A percentile compares a stretch with the other conserved stretches of the same genome.
phyloP scores from a whole-genome alignment of 2,888 invertebrate genomes.

The Cephus sareptanus region DNA sequence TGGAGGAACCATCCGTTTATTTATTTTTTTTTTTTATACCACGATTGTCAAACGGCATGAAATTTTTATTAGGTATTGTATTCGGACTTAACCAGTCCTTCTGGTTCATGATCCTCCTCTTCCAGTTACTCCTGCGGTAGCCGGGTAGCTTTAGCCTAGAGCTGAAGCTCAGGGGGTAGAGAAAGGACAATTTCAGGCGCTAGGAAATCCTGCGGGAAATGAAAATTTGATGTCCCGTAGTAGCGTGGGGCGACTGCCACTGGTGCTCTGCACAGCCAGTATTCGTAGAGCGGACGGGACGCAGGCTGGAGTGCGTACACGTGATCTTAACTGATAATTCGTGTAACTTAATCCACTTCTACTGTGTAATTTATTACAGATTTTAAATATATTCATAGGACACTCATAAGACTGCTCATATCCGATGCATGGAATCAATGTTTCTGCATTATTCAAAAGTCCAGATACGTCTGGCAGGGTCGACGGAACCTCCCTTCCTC shows the following conservation, averaged over 20 bases:
- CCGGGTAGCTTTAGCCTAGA: not conserved
- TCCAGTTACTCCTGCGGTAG: not conserved
- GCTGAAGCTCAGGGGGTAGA: not conserved
- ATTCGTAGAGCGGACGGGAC: too few species aligned
- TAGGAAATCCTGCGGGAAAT: not conserved
- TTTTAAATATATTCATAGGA: not conserved
- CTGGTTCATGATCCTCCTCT: not conserved
- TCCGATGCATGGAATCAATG: slow-evolving; percentile 49
- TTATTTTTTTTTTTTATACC: not conserved
- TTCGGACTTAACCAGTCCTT: not conserved
- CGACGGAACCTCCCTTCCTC: not conserved
- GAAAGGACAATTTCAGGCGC: not conserved
- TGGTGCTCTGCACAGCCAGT: not conserved
- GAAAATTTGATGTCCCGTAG: not conserved
- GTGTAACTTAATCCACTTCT: slow-evolving; percentile 11
- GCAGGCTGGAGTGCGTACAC: not conserved
- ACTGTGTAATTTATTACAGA: not conserved
- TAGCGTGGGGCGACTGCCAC: not conserved
- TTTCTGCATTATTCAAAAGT: slow-evolving; percentile 52
- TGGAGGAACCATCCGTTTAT: not conserved
- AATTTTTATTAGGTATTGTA: not conserved
- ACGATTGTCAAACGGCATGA: not conserved
- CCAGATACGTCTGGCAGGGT: not conserved
- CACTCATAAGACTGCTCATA: slow-evolving; percentile 22
- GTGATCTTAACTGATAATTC: slow-evolving; percentile 13